phyloP scores from a whole-genome alignment of 2,888 invertebrate species.

The Apamea anceps region DNA sequence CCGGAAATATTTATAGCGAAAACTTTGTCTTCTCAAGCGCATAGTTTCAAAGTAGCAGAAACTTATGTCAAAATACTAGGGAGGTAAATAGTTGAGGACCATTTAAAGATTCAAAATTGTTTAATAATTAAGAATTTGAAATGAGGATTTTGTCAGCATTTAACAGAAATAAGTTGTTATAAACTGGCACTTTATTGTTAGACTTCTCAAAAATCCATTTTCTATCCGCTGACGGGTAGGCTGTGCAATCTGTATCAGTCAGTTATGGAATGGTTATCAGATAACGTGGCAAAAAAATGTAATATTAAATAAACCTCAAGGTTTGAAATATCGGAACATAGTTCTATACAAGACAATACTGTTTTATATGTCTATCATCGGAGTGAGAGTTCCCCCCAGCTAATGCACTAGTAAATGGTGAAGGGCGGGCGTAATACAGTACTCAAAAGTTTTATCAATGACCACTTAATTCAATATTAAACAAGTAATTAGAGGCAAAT shows the following conservation, averaged over 20 bases:
- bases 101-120: neutral
- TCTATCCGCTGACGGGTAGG: neutral
- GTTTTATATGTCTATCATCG: neutral
- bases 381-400: neutral
- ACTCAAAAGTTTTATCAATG: neutral
- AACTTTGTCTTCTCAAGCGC: neutral
- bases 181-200: neutral
- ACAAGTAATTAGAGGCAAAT: neutral
- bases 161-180: neutral
- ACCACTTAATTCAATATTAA: neutral
- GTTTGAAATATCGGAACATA: neutral
- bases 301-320: neutral
- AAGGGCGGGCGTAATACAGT: accelerated
- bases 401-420: neutral
- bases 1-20: neutral
- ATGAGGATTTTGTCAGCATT: neutral
- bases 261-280: neutral
- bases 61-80: neutral
- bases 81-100: neutral
- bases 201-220: neutral
- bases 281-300: neutral
- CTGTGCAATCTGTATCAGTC: neutral
- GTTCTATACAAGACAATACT: neutral
- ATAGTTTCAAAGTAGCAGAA: neutral
- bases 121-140: neutral